phyloP scores from a whole-genome alignment of 2,797 vertebrate genomes.

The Malurus leucopterus region DNA sequence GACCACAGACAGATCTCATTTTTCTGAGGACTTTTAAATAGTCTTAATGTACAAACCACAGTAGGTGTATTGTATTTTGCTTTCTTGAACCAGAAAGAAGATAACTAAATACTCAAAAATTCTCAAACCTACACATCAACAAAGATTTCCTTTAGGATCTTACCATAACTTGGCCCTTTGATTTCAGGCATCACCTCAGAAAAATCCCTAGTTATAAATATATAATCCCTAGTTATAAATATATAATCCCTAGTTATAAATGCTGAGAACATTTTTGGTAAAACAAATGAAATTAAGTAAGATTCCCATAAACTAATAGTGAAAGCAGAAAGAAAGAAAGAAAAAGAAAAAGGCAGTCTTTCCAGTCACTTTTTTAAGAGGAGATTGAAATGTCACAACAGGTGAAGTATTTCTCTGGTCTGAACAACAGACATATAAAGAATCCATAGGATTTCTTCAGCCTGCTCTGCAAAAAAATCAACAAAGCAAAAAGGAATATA shows the following conservation, averaged over 20 bases:
- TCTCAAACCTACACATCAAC: background rate
- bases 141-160: background rate
- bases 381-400: background rate
- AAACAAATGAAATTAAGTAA: background rate
- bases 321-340: background rate
- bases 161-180: background rate
- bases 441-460: background rate
- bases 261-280: background rate
- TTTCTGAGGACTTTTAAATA: background rate
- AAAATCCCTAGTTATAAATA: background rate
- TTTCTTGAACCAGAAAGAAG: background rate
- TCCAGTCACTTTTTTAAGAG: background rate
- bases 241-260: background rate
- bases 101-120: background rate
- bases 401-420: background rate
- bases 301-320: background rate
- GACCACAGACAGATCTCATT: background rate
- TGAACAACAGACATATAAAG: background rate
- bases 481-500: background rate
- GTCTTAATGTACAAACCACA: background rate
- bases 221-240: no score
- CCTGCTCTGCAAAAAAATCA: background rate
- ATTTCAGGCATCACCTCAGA: background rate
- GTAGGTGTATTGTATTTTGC: rapidly evolving
- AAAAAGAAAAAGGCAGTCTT: background rate